Percentiles rank a stretch among this genome's conserved stretches.
These are phyloP conservation scores for Pitta sordida DNA, from an alignment of 2,113 vertebrate genomes.

Conservation along the genomic window DNA sequence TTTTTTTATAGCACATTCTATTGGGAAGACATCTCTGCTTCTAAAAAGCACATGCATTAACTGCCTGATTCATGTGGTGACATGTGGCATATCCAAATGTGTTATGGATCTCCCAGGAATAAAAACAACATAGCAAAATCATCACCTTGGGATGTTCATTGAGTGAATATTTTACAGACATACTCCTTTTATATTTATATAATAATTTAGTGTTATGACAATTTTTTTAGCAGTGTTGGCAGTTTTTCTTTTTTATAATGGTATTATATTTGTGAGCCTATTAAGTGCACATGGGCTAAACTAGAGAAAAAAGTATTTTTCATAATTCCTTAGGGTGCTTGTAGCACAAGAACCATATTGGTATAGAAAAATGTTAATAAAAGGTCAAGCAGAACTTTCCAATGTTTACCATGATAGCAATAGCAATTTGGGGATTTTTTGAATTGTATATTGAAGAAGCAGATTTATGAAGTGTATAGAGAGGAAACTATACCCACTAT, in stretches of 20 bases:
- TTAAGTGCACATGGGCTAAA: conserved; percentile 85
- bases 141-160: conserved; percentile 86
- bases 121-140: conserved; percentile 82
- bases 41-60: conserved; percentile 81
- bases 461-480: conserved; percentile 33
- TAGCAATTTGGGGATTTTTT: conserved; percentile 60
- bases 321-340: conserved; percentile 83
- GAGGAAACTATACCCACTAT: not conserved
- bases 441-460: conserved; percentile 54
- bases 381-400: conserved; percentile 80
- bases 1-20: conserved; percentile 77
- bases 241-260: conserved; percentile 88
- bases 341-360: conserved; percentile 77
- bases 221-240: conserved; percentile 84
- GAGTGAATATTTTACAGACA: conserved; percentile 89
- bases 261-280: conserved; percentile 86
- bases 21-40: conserved; percentile 79
- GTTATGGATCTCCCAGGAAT: conserved; percentile 86
- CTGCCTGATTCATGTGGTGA: conserved; percentile 83
- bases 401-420: conserved; percentile 68
- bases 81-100: conserved; percentile 81
- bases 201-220: conserved; percentile 89
- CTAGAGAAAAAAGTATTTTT: conserved; percentile 83
- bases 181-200: conserved; percentile 88
- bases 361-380: conserved; percentile 81